Percentiles rank a stretch among this genome's conserved stretches.
These are phyloP conservation scores for Drosophila littoralis DNA, from an alignment of 1,140 invertebrate genomes.

Conservation along the genomic window DNA sequence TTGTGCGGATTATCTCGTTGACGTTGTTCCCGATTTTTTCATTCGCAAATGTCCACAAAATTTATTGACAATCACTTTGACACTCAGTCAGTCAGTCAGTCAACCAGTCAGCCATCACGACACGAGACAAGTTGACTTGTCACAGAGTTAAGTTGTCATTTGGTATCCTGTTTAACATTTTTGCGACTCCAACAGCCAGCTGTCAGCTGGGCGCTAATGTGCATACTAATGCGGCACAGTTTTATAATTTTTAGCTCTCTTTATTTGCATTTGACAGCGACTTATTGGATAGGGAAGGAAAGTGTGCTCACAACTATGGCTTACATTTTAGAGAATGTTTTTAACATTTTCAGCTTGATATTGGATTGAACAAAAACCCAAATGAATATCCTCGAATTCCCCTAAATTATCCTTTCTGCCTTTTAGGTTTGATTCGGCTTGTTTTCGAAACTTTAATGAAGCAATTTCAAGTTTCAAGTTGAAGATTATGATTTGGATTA, in stretches of 20 bases:
- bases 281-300: background rate
- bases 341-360: background rate
- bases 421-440: too few species aligned
- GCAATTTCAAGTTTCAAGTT: too few species aligned
- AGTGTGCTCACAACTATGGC: background rate
- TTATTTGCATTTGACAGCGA: too few species aligned
- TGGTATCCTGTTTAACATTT: constrained; percentile 68
- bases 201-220: constrained; percentile 61
- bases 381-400: too few species aligned
- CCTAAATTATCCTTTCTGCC: too few species aligned
- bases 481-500: too few species aligned
- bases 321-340: background rate
- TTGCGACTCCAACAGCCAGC: constrained; percentile 10
- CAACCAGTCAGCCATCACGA: constrained; percentile 39
- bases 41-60: constrained; percentile 47
- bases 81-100: constrained; percentile 46
- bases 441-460: too few species aligned
- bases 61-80: constrained; percentile 72
- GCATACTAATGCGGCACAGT: constrained; percentile 59
- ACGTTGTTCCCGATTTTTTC: constrained; percentile 23
- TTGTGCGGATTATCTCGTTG: constrained; percentile 76
- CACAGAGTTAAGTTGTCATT: constrained; percentile 67
- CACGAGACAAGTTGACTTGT: constrained; percentile 66
- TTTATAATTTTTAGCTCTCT: too few species aligned
- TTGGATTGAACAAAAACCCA: too few species aligned